phyloP scores from a whole-genome alignment of 2,113 vertebrate genomes.

The Saiga tatarica region DNA sequence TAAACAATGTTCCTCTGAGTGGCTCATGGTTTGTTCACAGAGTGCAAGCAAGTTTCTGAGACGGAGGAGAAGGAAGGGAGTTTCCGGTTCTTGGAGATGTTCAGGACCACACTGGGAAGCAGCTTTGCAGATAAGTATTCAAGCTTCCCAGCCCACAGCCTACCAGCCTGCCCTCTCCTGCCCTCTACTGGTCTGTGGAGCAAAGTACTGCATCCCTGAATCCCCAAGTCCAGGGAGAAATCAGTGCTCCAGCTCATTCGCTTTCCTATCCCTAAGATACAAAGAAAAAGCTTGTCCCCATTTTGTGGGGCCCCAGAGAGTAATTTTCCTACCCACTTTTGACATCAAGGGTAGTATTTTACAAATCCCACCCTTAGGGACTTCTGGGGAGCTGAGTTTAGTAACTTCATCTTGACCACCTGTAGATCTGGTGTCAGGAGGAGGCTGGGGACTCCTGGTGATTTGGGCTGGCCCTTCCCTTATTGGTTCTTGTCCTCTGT shows the following conservation, averaged over 20 bases:
- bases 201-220: not conserved
- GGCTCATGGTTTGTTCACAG: not conserved
- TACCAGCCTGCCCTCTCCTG: not conserved
- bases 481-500: too few relatives aligned
- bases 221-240: not conserved
- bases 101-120: rapidly evolving
- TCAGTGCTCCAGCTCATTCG: not conserved
- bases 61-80: not conserved
- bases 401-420: too few relatives aligned
- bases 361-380: rapidly evolving
- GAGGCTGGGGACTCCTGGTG: not conserved
- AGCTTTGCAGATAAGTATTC: slow-evolving; percentile 68
- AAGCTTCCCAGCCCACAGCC: not conserved
- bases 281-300: not conserved
- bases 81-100: not conserved
- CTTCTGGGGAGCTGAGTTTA: not conserved
- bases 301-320: not conserved
- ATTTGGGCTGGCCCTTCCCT: not conserved
- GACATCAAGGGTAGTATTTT: not conserved
- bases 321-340: not conserved
- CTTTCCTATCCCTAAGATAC: not conserved
- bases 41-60: not conserved
- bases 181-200: not conserved
- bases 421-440: not conserved
- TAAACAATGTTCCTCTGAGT: not conserved